Base-by-base conservation (phyloP, 2,888 invertebrate species). In the Tetranychus piercei region DNA sequence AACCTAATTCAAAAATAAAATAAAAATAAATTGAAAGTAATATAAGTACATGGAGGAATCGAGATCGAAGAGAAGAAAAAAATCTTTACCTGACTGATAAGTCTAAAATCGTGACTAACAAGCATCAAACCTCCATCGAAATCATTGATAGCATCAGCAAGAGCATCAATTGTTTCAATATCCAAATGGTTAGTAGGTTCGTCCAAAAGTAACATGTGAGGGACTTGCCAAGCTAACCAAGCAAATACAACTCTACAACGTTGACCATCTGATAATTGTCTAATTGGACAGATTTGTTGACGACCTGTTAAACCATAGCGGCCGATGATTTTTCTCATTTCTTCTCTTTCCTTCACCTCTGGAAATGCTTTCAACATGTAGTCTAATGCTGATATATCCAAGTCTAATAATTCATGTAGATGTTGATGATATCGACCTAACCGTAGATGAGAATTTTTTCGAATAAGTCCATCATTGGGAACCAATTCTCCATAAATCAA, bases 91-190 rank as follows among this genome's bases (percentile, higher is more conserved):
- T 99, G 97, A 84, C 91, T 94, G 78, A 99, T 99, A 74, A 99
- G 88, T 83, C 99, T 87, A 87, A 99, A 99, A 87, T 99, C 99
- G 90, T 99, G 99, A 84, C 94, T 95, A 80, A 99, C 99, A 43
- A 99, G 88, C 78, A 99, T 92, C 90, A 99, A 90, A 79, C 99
- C 99, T 71, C 99, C 99, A 79, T 94, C 93, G 82, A 95, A 99
- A 81, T 94, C 93, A 82, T 93, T 95, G 80, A 99, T 90, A 44
- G 99, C 99, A 79, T 97, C 96, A 1, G 92, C 99, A 75, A 99
- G 85, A 0, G 97, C 93, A 84, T 99, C 99, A 78, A 99, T 99
- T 0, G 96, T 97, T 84, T 94, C 94, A 91, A 94, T 94, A 81
- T 94, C 94, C 83, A 95, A 87, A 81, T 95, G 94, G 87, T 94